These are phyloP conservation scores for Andrena praecox DNA, from an alignment of 2,888 invertebrate genomes.

Conservation along the genomic window DNA sequence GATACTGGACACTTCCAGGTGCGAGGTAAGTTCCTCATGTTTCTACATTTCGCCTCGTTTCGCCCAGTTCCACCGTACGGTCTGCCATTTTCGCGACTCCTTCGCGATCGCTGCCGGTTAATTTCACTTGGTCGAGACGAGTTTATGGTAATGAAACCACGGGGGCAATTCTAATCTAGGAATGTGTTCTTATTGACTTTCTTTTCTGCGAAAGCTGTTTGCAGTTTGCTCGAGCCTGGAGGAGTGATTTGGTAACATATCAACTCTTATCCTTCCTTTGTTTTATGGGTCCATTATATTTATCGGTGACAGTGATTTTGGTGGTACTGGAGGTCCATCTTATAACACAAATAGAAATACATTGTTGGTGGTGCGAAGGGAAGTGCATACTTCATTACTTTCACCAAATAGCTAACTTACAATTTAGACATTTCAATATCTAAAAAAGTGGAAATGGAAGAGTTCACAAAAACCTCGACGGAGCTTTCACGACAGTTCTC, in stretches of 20 bases:
- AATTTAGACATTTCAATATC: too few relatives aligned
- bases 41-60: constrained; percentile 9
- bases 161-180: constrained; percentile 14
- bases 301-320: too few relatives aligned
- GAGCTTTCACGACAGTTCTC: neutral
- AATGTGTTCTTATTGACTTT: constrained; percentile 34
- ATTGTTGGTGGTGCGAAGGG: too few relatives aligned
- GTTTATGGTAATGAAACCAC: constrained; percentile 22
- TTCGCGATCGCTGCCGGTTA: neutral
- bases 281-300: neutral
- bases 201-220: constrained; percentile 26
- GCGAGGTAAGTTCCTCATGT: constrained; percentile 88
- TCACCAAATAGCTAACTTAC: too few relatives aligned
- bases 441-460: too few relatives aligned
- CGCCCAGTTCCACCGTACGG: neutral
- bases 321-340: too few relatives aligned
- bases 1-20: constrained; percentile 92
- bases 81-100: neutral
- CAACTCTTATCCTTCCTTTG: neutral
- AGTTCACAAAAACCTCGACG: too few relatives aligned
- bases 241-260: neutral
- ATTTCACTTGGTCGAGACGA: constrained; percentile 34
- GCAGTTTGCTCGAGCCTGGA: constrained; percentile 14
- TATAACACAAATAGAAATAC: too few relatives aligned
- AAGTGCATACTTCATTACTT: too few relatives aligned